phyloP scores from a whole-genome alignment of 2,888 invertebrate genomes.

The Seira sanloemensis region DNA sequence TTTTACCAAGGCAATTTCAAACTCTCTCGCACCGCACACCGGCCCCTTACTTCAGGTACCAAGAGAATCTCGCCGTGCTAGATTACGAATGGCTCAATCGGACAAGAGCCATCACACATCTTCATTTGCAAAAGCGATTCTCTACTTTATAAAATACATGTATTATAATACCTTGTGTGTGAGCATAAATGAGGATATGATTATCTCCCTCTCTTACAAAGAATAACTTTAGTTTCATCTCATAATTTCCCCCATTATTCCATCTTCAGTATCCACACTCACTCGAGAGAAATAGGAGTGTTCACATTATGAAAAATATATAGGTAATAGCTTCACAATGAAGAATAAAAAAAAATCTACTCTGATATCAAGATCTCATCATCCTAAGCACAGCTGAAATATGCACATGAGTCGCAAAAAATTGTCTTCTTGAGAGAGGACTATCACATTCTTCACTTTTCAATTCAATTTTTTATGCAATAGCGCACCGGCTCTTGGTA shows the following conservation, averaged over 20 bases:
- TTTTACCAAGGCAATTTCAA: conserved; percentile 45
- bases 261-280: not conserved
- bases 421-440: no score
- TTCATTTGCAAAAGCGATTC: conserved; percentile 5
- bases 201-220: conserved; percentile 1
- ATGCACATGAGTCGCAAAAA: no score
- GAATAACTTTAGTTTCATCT: not conserved
- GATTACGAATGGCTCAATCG: conserved; percentile 3
- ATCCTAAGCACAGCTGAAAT: no score
- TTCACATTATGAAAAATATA: not conserved
- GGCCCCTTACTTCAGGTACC: no score
- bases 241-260: conserved; percentile 3
- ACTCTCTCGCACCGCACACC: no score
- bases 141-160: no score
- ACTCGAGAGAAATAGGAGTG: not conserved
- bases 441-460: no score
- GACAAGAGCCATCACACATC: not conserved
- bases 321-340: not conserved
- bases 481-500: no score
- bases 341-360: not conserved
- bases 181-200: not conserved
- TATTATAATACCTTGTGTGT: not conserved
- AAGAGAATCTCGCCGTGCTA: no score
- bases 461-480: no score
- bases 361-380: no score